Evolutionary conservation across 2,113 vertebrate species (phyloP).

Genomic region (Tragelaphus buxtoni): DNA sequence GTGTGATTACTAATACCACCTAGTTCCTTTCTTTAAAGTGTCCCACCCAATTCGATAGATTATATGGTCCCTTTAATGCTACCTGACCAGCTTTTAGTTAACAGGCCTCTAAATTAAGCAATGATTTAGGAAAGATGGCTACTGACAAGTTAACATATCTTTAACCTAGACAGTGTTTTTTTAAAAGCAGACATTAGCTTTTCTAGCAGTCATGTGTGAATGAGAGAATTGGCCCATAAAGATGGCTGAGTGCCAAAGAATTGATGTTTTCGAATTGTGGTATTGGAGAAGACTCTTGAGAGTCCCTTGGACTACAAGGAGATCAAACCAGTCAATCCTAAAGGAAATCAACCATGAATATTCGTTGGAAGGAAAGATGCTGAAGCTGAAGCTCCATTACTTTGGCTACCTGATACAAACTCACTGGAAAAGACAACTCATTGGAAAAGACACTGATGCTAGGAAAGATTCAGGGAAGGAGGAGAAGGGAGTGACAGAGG

Average conservation of each 20-base stretch:
- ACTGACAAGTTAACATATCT: background rate
- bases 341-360: background rate
- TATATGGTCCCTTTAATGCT: background rate
- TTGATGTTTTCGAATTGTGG: background rate
- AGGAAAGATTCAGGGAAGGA: background rate
- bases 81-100: background rate
- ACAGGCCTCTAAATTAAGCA: background rate
- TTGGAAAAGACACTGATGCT: background rate
- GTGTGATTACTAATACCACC: background rate
- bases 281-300: background rate
- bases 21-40: background rate
- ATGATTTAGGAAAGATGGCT: background rate
- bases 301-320: background rate
- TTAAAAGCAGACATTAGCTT: background rate
- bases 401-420: background rate
- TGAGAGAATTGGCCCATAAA: background rate
- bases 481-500: background rate
- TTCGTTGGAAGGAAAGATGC: background rate
- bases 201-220: background rate
- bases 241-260: background rate
- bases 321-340: background rate
- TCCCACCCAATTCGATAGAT: background rate
- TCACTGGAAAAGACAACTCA: background rate
- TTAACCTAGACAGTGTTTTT: background rate
- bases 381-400: background rate